Conservation (phyloP, 2,797 vertebrate genomes). For the Chromis chromis region DNA sequence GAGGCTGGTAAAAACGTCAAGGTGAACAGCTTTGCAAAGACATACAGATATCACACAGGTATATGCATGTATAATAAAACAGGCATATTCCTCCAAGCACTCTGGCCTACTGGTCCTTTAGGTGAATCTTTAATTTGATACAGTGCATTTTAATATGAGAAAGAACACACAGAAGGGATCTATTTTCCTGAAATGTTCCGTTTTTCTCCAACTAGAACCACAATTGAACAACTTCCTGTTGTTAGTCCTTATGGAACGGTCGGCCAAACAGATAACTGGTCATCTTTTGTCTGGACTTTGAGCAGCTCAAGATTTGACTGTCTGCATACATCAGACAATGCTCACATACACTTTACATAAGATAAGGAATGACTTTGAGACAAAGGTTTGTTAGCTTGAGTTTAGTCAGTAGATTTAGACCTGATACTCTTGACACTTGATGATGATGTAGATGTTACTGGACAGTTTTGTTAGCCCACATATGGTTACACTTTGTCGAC, state of each 20-base stretch:
- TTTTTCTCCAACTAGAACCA: too few relatives aligned
- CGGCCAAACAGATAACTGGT: background rate
- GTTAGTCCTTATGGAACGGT: too few relatives aligned
- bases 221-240: too few relatives aligned
- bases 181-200: background rate
- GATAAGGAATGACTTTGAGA: too few relatives aligned
- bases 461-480: background rate
- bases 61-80: background rate
- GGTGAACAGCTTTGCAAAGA: slow-evolving; percentile 58
- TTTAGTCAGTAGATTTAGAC: background rate
- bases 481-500: background rate
- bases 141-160: background rate
- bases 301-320: too few relatives aligned
- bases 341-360: too few relatives aligned
- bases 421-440: too few relatives aligned
- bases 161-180: background rate
- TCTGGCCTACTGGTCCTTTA: background rate
- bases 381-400: too few relatives aligned
- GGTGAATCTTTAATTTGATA: background rate
- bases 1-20: slow-evolving; percentile 89
- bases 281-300: background rate
- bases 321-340: too few relatives aligned
- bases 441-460: background rate
- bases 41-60: background rate
- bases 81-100: background rate